These are phyloP conservation scores for Callyntrura guangdongensis DNA, from an alignment of 2,888 invertebrate genomes.

Conservation along the genomic window DNA sequence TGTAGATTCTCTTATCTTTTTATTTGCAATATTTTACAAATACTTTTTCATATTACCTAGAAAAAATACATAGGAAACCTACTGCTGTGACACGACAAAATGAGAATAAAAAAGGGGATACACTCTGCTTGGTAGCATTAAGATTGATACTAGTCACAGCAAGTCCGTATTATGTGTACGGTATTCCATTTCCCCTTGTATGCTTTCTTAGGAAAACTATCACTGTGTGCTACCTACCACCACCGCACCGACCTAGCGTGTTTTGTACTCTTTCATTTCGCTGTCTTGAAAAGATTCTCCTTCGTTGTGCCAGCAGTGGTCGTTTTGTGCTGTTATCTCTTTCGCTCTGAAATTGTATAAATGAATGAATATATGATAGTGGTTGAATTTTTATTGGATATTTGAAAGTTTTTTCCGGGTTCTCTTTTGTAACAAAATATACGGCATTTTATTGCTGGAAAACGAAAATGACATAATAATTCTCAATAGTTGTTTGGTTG, in stretches of 20 bases:
- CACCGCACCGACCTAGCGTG: too few relatives aligned
- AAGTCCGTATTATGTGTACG: too few relatives aligned
- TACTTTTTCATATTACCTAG: constrained; percentile 53
- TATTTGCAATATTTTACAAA: constrained; percentile 74
- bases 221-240: too few relatives aligned
- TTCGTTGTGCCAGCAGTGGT: constrained; percentile 5
- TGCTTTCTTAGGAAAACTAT: too few relatives aligned
- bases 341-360: constrained; percentile 23
- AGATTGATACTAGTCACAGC: too few relatives aligned
- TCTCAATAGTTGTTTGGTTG: neutral
- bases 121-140: too few relatives aligned
- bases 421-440: constrained; percentile 33
- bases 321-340: constrained; percentile 36
- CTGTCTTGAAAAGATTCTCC: neutral
- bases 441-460: constrained; percentile 2
- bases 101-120: too few relatives aligned
- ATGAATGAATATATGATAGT: constrained; percentile 19
- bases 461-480: constrained; percentile 47
- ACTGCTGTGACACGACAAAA: too few relatives aligned
- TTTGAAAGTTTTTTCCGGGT: constrained; percentile 37
- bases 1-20: constrained; percentile 71
- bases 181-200: too few relatives aligned
- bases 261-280: constrained; percentile 58
- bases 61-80: constrained; percentile 5
- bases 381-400: constrained; percentile 52